Base-by-base conservation (phyloP, 2,888 invertebrate genomes). In the Altica lythri region DNA sequence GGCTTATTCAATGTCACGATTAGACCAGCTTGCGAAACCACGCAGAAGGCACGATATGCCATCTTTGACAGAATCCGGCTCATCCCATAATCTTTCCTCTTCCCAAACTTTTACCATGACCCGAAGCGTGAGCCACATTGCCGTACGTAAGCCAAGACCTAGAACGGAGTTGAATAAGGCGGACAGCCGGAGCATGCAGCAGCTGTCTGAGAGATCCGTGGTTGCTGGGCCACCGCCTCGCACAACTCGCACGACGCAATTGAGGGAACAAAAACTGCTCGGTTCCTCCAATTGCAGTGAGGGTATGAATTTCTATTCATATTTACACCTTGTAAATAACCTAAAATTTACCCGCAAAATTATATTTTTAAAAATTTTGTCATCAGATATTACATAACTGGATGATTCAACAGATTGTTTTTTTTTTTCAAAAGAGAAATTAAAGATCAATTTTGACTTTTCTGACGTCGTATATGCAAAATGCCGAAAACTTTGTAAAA, bases 1-100 rank as follows among this genome's bases (percentile, higher is more conserved):
- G 85, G 92, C 93, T 73, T 89, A 89, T 81, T 92, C 92, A 77
- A 92, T 94, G 92, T 90, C 92, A 73, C 88, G 94, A 69, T 86
- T 94, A 81, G 94, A 94, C 84, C 86, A 88, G 76, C 82, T 89
- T 77, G 83, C 89, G 68, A 85, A 84, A 78, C 89, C 89, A 64
- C 81, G 88, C 68, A 74, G 70, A 65, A 79, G 83, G 68, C 81
- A 48, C 62, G 74, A 73, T 60, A 68, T 77, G 65, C 72, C 75
- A 57, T 71, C 76, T 44, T 68, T 76, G 60, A 67, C 72, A 59
- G 76, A 76, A 68, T 65, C 61, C 56, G 55, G 65, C 53, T 61
- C 71, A 56, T 67, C 72, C 57, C 68, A 70, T 65, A 69, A 72
- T 55, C 68, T 69, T 66, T 70, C 71, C 69, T 67, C 69, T 55